Evolutionary conservation across 2,113 vertebrate species (phyloP).

Genomic region (Lonchura striata): DNA sequence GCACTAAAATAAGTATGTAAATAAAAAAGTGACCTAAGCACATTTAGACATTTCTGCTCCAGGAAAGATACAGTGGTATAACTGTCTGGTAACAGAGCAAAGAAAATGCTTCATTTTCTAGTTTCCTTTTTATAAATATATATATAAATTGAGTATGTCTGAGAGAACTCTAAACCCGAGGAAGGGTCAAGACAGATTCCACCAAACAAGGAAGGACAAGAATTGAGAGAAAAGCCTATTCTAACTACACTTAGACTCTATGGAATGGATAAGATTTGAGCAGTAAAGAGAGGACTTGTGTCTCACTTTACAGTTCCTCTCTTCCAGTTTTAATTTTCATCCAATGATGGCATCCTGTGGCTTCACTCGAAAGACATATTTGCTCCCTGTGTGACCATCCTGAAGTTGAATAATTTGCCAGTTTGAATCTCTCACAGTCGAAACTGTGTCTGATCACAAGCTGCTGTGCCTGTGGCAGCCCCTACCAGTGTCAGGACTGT

Average conservation of each 20-base stretch:
- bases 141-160: not conserved
- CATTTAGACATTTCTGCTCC: not conserved
- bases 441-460: not conserved
- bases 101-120: not conserved
- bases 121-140: not conserved
- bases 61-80: not conserved
- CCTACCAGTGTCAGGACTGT: rapidly evolving
- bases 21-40: not conserved
- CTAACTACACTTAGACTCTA: not conserved
- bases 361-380: not conserved
- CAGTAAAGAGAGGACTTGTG: not conserved
- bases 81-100: not conserved
- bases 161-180: not conserved
- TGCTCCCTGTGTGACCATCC: not conserved
- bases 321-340: not conserved
- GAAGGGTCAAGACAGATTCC: not conserved
- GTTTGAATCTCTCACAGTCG: not conserved
- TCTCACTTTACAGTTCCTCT: not conserved
- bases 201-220: not conserved
- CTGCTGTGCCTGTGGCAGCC: not conserved
- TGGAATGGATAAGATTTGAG: not conserved
- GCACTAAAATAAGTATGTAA: not conserved
- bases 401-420: not conserved
- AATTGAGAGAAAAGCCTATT: not conserved
- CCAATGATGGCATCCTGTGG: not conserved